Evolutionary conservation across 2,888 invertebrate genomes (phyloP).

Genomic region (Drymonia ruficornis): DNA sequence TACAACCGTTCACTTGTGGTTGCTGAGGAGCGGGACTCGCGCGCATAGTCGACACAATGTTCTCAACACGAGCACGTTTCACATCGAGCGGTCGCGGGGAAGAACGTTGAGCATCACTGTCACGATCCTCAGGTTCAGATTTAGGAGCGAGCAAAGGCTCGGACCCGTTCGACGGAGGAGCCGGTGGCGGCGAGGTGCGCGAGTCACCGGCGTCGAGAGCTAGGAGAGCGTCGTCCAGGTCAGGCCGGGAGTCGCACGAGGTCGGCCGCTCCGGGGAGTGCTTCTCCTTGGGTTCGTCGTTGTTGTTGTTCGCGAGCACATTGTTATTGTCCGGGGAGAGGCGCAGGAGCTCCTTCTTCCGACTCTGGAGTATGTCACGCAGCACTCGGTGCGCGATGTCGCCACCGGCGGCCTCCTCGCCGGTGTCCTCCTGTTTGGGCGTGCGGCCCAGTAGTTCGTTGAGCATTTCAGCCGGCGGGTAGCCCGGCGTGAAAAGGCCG

Average conservation of each 20-base stretch:
- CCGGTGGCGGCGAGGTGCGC: constrained; percentile 82
- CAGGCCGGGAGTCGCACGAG: constrained; percentile 86
- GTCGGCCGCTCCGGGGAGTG: constrained; percentile 86
- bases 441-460: constrained; percentile 95
- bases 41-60: constrained; percentile 97
- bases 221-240: constrained; percentile 86
- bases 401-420: constrained; percentile 79
- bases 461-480: constrained; percentile 95
- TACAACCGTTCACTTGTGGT: constrained; percentile 95
- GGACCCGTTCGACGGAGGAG: constrained; percentile 71
- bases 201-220: constrained; percentile 84
- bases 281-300: constrained; percentile 83
- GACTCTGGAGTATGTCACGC: constrained; percentile 94
- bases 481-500: constrained; percentile 93
- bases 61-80: constrained; percentile 97
- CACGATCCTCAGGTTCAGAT: constrained; percentile 87
- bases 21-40: constrained; percentile 91
- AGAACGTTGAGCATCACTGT: constrained; percentile 85
- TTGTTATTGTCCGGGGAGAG: constrained; percentile 86
- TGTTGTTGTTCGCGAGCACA: constrained; percentile 83
- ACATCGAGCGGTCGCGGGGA: constrained; percentile 89
- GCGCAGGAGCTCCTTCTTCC: constrained; percentile 92
- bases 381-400: constrained; percentile 93
- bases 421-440: constrained; percentile 87
- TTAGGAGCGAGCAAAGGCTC: constrained; percentile 86